These are phyloP conservation scores for Triplophysa dalaica DNA, from an alignment of 2,113 vertebrate species.

Conservation along the genomic window DNA sequence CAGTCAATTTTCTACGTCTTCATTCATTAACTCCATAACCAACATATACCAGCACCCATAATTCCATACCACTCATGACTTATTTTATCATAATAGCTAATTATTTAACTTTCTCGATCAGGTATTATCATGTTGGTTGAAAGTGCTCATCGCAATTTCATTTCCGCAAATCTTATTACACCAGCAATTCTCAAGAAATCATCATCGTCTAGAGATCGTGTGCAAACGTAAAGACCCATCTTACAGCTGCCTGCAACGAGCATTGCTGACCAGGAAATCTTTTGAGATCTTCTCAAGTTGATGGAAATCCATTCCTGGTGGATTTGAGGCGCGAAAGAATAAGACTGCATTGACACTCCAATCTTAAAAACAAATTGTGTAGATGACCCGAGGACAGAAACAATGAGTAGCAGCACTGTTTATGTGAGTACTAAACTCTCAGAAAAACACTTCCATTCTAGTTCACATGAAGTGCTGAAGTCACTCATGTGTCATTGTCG, in stretches of 20 bases:
- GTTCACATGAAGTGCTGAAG: neutral
- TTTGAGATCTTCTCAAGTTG: neutral
- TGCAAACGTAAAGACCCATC: neutral
- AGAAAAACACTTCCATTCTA: neutral
- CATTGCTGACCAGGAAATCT: neutral
- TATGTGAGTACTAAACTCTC: neutral
- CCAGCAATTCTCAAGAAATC: slow-evolving; percentile 9
- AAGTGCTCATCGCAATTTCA: slow-evolving; percentile 59
- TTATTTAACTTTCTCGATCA: slow-evolving; percentile 62
- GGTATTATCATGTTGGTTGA: slow-evolving; percentile 70
- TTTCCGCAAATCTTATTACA: slow-evolving; percentile 68
- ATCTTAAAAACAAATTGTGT: neutral
- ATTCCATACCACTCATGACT: slow-evolving; percentile 63
- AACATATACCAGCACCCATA: slow-evolving; percentile 52
- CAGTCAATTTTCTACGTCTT: slow-evolving; percentile 52
- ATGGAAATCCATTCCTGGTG: neutral
- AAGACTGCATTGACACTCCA: neutral
- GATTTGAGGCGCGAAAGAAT: neutral
- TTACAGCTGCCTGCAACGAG: neutral
- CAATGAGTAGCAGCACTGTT: neutral
- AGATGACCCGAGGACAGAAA: neutral
- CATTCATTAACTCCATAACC: slow-evolving; percentile 54
- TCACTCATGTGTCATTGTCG: neutral
- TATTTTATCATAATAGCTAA: slow-evolving; percentile 67
- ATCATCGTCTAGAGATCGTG: neutral